A percentile compares a stretch with the other conserved stretches of the same genome.
Conservation (phyloP, 2,113 vertebrate genomes). For the Gobius niger region DNA sequence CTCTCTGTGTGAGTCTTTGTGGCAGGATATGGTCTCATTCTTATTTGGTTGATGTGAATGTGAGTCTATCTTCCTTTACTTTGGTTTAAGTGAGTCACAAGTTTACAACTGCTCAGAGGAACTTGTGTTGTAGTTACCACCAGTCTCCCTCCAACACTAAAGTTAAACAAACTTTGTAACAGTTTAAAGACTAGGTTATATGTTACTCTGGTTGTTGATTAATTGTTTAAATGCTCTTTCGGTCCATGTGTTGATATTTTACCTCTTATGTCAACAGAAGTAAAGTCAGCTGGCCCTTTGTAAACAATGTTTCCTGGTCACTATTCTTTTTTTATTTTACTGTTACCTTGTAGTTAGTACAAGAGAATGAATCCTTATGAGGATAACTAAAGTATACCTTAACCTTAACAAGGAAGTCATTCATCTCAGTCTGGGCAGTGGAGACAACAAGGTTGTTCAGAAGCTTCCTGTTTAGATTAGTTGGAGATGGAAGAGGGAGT, state of each 20-base stretch:
- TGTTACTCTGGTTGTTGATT: too few relatives aligned
- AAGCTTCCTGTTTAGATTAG: neutral
- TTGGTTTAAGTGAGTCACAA: constrained; percentile 16
- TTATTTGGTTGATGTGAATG: neutral
- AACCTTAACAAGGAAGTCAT: neutral
- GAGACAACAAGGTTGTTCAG: neutral
- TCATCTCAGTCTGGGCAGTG: neutral
- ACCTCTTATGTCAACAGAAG: neutral
- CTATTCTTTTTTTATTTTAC: neutral
- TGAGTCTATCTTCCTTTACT: neutral
- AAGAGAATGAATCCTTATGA: too few relatives aligned
- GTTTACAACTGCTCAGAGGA: neutral
- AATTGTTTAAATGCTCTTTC: too few relatives aligned
- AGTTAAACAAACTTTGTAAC: too few relatives aligned
- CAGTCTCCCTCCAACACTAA: too few relatives aligned
- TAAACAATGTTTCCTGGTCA: constrained; percentile 4
- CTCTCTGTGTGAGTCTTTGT: neutral
- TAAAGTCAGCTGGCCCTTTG: neutral
- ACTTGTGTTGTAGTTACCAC: neutral
- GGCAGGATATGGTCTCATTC: neutral
- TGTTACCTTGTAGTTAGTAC: neutral
- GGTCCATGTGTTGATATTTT: neutral
- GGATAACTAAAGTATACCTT: too few relatives aligned
- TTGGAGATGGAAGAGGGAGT: neutral
- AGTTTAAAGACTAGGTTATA: too few relatives aligned